Evolutionary conservation across 2,888 invertebrate species (phyloP).

Genomic region (Magallana nippona): DNA sequence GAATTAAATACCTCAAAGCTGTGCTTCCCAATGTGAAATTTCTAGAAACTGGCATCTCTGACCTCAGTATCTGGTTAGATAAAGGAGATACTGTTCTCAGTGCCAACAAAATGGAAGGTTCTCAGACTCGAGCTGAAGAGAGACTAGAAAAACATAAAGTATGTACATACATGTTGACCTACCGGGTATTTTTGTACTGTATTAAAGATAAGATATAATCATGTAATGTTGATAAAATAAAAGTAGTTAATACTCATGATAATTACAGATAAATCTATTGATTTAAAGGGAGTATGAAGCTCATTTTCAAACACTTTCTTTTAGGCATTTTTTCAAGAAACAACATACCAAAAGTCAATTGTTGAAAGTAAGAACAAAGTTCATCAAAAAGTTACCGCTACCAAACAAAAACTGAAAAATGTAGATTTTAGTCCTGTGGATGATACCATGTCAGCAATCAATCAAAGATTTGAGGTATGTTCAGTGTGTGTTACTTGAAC

Average conservation of each 20-base stretch:
- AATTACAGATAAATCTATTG: too few relatives aligned
- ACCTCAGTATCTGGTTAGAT: conserved; percentile 92
- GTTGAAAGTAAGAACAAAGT: conserved; percentile 96
- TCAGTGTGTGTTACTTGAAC: too few relatives aligned
- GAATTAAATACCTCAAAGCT: conserved; percentile 83
- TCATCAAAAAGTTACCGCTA: conserved; percentile 87
- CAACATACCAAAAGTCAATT: conserved; percentile 95
- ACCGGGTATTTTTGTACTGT: too few relatives aligned
- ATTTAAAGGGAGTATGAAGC: too few relatives aligned
- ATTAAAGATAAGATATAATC: too few relatives aligned
- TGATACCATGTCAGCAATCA: conserved; percentile 88
- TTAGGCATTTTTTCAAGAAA: conserved; percentile 88
- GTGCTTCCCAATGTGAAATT: conserved; percentile 89
- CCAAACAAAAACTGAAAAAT: conserved; percentile 88
- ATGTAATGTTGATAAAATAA: too few relatives aligned
- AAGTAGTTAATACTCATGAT: too few relatives aligned
- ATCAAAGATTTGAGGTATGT: conserved; percentile 87
- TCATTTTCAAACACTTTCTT: not conserved
- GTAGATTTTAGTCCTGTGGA: conserved; percentile 86
- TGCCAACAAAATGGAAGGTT: conserved; percentile 83
- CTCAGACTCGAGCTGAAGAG: conserved; percentile 87
- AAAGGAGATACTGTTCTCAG: conserved; percentile 89
- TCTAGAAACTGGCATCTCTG: conserved; percentile 91
- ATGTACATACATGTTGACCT: conserved; percentile 34
- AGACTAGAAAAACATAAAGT: conserved; percentile 90